Conservation (phyloP, 1,140 invertebrate genomes). For the Euborellia annulipes region DNA sequence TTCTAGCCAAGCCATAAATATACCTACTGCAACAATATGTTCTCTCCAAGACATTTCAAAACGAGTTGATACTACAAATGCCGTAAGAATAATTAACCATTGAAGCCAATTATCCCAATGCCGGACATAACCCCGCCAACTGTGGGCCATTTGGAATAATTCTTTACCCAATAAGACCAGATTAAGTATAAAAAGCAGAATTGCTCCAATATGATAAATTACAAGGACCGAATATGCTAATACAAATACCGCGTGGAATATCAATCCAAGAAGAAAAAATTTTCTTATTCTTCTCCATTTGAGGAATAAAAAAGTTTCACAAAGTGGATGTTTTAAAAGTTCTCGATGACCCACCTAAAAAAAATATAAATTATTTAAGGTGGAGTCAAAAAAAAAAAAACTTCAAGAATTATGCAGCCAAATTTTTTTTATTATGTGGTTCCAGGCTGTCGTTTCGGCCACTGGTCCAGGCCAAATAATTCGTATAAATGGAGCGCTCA, state of each 20-base stretch:
- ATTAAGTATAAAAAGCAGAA: constrained; percentile 29
- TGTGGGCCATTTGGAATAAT: constrained; percentile 52
- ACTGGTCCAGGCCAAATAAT: too few relatives aligned
- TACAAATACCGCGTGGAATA: constrained; percentile 62
- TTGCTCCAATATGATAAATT: constrained; percentile 25
- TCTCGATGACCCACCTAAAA: constrained; percentile 50
- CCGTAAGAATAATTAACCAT: constrained; percentile 51
- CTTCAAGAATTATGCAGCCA: too few relatives aligned
- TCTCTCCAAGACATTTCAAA: constrained; percentile 44
- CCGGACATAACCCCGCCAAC: constrained; percentile 47
- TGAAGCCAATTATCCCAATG: constrained; percentile 76
- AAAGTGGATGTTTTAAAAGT: constrained; percentile 60
- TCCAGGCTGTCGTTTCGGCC: too few relatives aligned
- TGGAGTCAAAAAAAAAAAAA: too few relatives aligned
- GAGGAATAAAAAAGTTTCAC: constrained; percentile 61
- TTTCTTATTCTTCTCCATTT: constrained; percentile 71
- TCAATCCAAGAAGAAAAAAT: constrained; percentile 62
- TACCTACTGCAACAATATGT: constrained; percentile 58
- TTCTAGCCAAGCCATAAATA: constrained; percentile 62
- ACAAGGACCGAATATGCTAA: constrained; percentile 39
- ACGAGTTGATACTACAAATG: constrained; percentile 25
- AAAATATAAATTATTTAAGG: too few relatives aligned
- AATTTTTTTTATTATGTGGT: too few relatives aligned
- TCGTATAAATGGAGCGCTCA: too few relatives aligned
- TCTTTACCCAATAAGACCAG: constrained; percentile 36